A percentile compares a stretch with the other conserved stretches of the same genome.
These are phyloP conservation scores for Phrynocephalus guinanensis DNA, from an alignment of 2,797 vertebrate species.

Conservation along the genomic window DNA sequence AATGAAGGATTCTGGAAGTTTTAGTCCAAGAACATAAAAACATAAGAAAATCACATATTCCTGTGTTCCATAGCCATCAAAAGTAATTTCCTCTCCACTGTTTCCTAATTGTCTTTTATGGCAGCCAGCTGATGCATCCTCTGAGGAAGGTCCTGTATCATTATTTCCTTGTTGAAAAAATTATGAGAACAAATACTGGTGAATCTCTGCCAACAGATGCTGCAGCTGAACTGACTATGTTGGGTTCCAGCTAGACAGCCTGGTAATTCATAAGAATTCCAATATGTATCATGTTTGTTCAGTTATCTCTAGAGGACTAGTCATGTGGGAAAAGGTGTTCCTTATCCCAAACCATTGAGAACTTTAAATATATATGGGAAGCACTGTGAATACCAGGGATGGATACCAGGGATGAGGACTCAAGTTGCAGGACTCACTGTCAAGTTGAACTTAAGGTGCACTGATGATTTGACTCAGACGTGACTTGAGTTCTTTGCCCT, in stretches of 20 bases:
- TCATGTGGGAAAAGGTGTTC: neutral
- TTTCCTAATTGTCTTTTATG: conserved; percentile 17
- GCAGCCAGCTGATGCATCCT: conserved; percentile 23
- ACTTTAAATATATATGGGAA: no score
- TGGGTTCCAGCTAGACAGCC: neutral
- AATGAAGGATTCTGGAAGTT: no score
- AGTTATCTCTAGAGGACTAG: neutral
- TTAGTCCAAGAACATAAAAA: no score
- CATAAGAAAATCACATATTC: neutral
- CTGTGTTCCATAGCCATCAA: neutral
- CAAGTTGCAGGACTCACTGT: no score
- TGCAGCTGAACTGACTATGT: neutral
- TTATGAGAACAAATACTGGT: neutral
- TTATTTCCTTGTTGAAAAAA: conserved; percentile 26
- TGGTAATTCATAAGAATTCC: neutral
- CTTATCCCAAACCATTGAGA: no score
- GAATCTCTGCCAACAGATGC: conserved; percentile 1
- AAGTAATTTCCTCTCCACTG: neutral
- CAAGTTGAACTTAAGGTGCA: no score
- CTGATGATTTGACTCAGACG: no score
- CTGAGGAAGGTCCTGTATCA: neutral
- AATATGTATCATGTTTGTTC: neutral
- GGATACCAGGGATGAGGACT: no score
- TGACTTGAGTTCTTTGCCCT: no score
- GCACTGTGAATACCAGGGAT: no score